Conservation (phyloP, 2,113 vertebrate genomes). For the Excalfactoria chinensis region DNA sequence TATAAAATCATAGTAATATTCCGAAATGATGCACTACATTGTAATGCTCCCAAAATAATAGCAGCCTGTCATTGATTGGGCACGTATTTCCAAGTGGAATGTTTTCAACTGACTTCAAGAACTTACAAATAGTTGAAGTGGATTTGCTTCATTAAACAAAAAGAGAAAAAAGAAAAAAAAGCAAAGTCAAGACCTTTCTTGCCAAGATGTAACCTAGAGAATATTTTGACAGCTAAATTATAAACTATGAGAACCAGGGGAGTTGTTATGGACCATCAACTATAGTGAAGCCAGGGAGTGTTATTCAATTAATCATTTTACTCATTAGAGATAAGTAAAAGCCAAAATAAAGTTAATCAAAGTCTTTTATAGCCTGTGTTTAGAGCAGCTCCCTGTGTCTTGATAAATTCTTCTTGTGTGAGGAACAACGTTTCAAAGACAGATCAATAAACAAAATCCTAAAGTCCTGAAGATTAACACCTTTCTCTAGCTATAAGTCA, state of each 20-base stretch:
- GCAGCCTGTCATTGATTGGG: background rate
- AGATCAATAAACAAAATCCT: conserved; percentile 58
- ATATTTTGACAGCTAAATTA: conserved; percentile 73
- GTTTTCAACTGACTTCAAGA: conserved; percentile 10
- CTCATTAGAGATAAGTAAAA: conserved; percentile 59
- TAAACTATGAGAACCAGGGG: conserved; percentile 64
- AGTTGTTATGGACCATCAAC: conserved; percentile 66
- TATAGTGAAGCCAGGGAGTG: conserved; percentile 34
- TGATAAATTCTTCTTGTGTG: conserved; percentile 46
- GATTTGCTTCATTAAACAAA: background rate
- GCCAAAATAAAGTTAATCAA: conserved; percentile 66
- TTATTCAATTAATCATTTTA: conserved; percentile 63
- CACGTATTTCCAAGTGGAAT: background rate
- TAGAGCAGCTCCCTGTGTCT: conserved; percentile 39
- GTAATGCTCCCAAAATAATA: conserved; percentile 1
- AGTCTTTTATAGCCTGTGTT: conserved; percentile 38
- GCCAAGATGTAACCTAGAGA: conserved; percentile 61
- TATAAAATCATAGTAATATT: background rate
- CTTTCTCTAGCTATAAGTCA: conserved; percentile 58
- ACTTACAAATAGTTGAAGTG: conserved; percentile 30
- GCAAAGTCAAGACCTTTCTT: conserved; percentile 51
- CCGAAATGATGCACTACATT: background rate
- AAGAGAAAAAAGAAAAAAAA: background rate
- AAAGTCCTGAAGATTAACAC: conserved; percentile 69
- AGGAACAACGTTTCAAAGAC: conserved; percentile 57